Conservation (phyloP, 2,113 vertebrate species). For the Sprattus sprattus region DNA sequence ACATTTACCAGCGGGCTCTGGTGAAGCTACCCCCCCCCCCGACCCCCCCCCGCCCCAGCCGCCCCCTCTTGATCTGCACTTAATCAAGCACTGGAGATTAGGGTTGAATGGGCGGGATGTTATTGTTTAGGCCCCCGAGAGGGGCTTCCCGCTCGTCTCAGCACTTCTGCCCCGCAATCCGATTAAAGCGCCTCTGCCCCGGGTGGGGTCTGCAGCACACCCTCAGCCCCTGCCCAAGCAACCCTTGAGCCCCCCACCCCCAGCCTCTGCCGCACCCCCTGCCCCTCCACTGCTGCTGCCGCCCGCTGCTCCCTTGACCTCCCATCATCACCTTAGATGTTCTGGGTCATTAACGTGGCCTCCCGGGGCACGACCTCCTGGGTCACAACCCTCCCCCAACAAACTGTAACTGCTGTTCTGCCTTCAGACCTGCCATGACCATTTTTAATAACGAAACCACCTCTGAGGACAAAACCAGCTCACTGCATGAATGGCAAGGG, state of each 20-base stretch:
- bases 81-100: conserved; percentile 66
- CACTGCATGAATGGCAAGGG: not conserved
- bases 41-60: not conserved
- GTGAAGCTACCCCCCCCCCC: conserved; percentile 1
- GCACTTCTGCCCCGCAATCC: conserved; percentile 65
- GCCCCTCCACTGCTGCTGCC: not conserved
- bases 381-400: not conserved
- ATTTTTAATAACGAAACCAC: not conserved
- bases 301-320: not conserved
- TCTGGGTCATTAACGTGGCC: conserved; percentile 62
- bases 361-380: conserved; percentile 48
- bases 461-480: not conserved
- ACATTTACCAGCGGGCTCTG: conserved; percentile 58
- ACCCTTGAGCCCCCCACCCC: too few relatives aligned
- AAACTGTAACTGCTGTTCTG: not conserved
- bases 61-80: conserved; percentile 54
- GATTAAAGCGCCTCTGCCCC: conserved; percentile 64
- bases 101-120: conserved; percentile 9
- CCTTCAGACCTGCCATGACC: not conserved
- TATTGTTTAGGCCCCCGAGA: conserved; percentile 38
- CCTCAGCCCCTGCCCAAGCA: conserved; percentile 24
- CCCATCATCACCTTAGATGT: conserved; percentile 62
- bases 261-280: not conserved
- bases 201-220: conserved; percentile 45
- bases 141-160: conserved; percentile 63